Evolutionary conservation across 2,113 vertebrate genomes (phyloP), one percentile per base, ranked within the genome.

Genomic region (Myanophis thanlyinensis): DNA sequence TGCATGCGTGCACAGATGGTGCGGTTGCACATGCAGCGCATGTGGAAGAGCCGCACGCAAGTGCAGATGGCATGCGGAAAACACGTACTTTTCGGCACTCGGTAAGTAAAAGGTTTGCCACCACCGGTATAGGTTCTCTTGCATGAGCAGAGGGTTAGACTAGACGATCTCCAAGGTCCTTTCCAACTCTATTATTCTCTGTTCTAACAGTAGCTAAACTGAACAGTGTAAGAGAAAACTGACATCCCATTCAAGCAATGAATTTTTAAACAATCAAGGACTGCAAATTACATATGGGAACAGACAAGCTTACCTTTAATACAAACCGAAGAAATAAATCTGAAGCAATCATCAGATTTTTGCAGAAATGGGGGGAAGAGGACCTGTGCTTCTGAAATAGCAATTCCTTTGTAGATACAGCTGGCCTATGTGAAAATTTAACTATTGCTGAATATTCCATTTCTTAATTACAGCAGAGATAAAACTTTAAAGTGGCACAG

Each of bases 371-470:
- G 12, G 27, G 44, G 46, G 46, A 67, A 46, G 12, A 2, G 85
- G 94, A 6, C 35, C 73, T 35, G 27, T 52, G 40, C 47, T 51
- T 88, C 27, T 85, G 87, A 67, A 1, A 85, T 18, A 91, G 80
- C 10, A n/a, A 46, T 23, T 93, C 15, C 87, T 94, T 91, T 92
- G 90, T 89, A 95, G 88, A 49, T 7, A 88, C 0, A 0, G 93
- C 93, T 89, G 87, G 47, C 25, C 22, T 90, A 8, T 48, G 93
- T 93, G 87, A 87, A 91, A 95, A 91, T 88, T 54, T 4, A 93
- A 93, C n/a, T 7, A 25, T 67, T 51, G 27, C 85, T 87, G 93
- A 86, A 47, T 51, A 95, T 92, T 4, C 92, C 94, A 89, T 10
- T 91, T 9, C n/a, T 95, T 92, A 84, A 93, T 86, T 47, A 67